Percentiles rank a stretch among this genome's conserved stretches.
phyloP scores from a whole-genome alignment of 2,888 invertebrate species.

The Molanna angustata region DNA sequence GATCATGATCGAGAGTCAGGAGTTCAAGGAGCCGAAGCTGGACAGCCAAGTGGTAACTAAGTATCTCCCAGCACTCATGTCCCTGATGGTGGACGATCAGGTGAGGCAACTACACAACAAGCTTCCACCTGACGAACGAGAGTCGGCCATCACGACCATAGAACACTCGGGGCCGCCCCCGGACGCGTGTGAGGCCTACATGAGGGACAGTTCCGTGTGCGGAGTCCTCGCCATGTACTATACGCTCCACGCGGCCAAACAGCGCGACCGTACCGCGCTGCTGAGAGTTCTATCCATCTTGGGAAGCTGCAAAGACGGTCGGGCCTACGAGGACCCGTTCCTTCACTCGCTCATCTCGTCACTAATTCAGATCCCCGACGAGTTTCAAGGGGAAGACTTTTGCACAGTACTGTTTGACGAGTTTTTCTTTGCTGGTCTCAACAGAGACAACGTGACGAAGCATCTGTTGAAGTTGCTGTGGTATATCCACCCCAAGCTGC shows the following conservation, averaged over 20 bases:
- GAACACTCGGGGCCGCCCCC: constrained; percentile 93
- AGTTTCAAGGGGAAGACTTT: constrained; percentile 91
- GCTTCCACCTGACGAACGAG: constrained; percentile 89
- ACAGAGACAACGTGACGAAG: constrained; percentile 86
- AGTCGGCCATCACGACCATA: constrained; percentile 88
- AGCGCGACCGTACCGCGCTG: constrained; percentile 76
- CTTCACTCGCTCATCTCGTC: constrained; percentile 86
- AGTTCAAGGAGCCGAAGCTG: constrained; percentile 93
- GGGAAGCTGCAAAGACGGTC: constrained; percentile 86
- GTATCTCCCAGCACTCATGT: constrained; percentile 90
- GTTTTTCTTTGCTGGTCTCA: constrained; percentile 87
- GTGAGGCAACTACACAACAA: constrained; percentile 80
- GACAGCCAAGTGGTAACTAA: constrained; percentile 93
- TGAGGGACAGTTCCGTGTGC: constrained; percentile 87
- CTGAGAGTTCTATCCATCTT: constrained; percentile 86
- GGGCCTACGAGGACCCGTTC: constrained; percentile 94
- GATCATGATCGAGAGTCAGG: constrained; percentile 95
- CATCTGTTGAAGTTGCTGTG: constrained; percentile 88
- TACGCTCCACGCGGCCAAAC: constrained; percentile 81
- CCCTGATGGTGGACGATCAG: constrained; percentile 87
- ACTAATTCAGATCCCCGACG: constrained; percentile 85
- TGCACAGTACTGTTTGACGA: constrained; percentile 95
- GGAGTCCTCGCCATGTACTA: constrained; percentile 95
- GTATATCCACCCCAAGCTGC: constrained; percentile 86
- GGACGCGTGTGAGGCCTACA: constrained; percentile 90